Evolutionary conservation across 2,797 vertebrate genomes (phyloP).

Genomic region (Decapterus maruadsi): DNA sequence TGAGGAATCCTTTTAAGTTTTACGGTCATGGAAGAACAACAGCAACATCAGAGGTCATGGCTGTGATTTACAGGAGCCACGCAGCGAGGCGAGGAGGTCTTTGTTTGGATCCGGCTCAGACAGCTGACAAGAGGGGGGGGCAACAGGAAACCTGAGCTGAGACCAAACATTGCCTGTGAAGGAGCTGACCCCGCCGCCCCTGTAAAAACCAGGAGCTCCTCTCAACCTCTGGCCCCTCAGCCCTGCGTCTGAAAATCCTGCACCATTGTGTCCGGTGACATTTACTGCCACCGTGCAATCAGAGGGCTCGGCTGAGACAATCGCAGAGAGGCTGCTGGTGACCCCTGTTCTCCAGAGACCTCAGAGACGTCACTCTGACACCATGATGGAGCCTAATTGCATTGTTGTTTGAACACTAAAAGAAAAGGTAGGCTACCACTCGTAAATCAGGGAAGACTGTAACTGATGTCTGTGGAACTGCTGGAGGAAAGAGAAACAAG

Average conservation of each 20-base stretch:
- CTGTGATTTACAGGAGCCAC: constrained; percentile 49
- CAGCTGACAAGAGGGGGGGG: constrained; percentile 55
- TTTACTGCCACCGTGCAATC: constrained; percentile 59
- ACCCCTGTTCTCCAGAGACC: constrained; percentile 35
- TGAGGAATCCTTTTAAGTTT: not conserved
- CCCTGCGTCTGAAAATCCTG: constrained; percentile 26
- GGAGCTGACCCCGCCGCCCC: constrained; percentile 49
- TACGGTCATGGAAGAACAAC: constrained; percentile 23
- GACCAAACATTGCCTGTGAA: constrained; percentile 41
- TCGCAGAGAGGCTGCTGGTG: constrained; percentile 25
- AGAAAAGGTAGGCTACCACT: not conserved
- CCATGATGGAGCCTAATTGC: constrained; percentile 28
- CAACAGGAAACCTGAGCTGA: constrained; percentile 65
- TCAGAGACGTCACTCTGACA: constrained; percentile 14
- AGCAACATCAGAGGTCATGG: constrained; percentile 48
- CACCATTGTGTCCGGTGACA: constrained; percentile 50
- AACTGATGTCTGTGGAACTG: not conserved
- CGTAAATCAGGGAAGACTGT: constrained; percentile 17
- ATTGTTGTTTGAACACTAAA: constrained; percentile 27
- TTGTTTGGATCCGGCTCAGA: constrained; percentile 43
- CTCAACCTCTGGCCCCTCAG: constrained; percentile 40
- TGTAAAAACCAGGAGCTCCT: constrained; percentile 55
- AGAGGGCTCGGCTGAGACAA: constrained; percentile 19
- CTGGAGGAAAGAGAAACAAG: constrained; percentile 21
- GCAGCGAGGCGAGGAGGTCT: constrained; percentile 27